Percentiles rank a stretch among this genome's conserved stretches.
Conservation (phyloP, 2,113 vertebrate species). For the Dipodomys stephensi region DNA sequence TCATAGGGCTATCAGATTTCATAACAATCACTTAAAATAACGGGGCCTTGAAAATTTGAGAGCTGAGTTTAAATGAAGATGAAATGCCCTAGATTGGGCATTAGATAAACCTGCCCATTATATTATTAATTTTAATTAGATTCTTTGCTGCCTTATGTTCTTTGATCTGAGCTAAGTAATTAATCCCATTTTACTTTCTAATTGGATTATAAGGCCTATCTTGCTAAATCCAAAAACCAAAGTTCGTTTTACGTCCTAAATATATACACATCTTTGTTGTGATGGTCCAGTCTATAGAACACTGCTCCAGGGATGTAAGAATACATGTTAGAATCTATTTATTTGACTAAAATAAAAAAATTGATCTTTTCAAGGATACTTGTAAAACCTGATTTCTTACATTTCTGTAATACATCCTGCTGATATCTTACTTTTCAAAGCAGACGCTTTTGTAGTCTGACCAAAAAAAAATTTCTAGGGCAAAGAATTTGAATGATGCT, state of each 20-base stretch:
- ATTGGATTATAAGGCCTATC: slow-evolving; percentile 75
- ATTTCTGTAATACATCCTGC: neutral
- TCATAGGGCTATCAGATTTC: slow-evolving; percentile 64
- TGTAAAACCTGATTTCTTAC: slow-evolving; percentile 33
- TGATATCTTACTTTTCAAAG: slow-evolving; percentile 37
- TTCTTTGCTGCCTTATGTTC: slow-evolving; percentile 75
- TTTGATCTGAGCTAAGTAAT: slow-evolving; percentile 79
- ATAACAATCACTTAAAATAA: slow-evolving; percentile 42
- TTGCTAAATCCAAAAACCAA: slow-evolving; percentile 65
- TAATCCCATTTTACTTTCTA: slow-evolving; percentile 82
- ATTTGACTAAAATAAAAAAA: neutral
- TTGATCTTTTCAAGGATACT: neutral
- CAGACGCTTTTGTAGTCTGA: neutral
- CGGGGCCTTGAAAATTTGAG: slow-evolving; percentile 55
- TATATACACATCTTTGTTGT: slow-evolving; percentile 42
- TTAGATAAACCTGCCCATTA: slow-evolving; percentile 67
- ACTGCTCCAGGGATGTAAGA: neutral
- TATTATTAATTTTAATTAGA: slow-evolving; percentile 83
- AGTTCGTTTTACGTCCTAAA: slow-evolving; percentile 31
- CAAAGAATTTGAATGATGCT: neutral
- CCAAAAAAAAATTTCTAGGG: neutral
- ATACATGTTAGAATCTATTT: slow-evolving; percentile 21
- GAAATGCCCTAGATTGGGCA: slow-evolving; percentile 73
- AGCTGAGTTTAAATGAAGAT: slow-evolving; percentile 80
- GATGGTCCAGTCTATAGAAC: neutral